Evolutionary conservation across 2,888 invertebrate genomes (phyloP).

Genomic region (Maniola hyperantus): DNA sequence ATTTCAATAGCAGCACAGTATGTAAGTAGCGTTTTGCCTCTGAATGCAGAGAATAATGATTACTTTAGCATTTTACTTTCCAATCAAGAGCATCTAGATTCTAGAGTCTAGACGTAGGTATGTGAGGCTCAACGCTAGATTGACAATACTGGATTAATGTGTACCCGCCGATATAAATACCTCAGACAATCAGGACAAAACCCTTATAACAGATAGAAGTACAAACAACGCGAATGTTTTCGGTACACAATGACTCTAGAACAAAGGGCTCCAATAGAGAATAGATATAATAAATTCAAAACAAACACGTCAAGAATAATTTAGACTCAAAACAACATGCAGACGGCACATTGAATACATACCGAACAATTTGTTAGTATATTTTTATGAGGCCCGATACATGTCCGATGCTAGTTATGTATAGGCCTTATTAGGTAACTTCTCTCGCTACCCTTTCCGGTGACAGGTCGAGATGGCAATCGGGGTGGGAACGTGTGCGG

Average conservation of each 20-base stretch:
- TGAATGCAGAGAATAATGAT: too few species aligned
- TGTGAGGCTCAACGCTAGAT: neutral
- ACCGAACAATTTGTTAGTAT: constrained; percentile 9
- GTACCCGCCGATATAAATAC: constrained; percentile 36
- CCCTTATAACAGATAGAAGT: constrained; percentile 52
- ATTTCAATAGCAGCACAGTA: too few species aligned
- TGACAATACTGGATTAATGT: neutral
- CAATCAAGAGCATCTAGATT: too few species aligned
- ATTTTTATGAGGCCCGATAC: constrained; percentile 5
- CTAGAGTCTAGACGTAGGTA: too few species aligned
- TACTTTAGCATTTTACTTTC: too few species aligned
- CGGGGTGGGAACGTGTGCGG: too few species aligned
- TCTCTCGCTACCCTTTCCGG: too few species aligned
- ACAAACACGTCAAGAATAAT: constrained; percentile 70
- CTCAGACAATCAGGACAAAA: constrained; percentile 44
- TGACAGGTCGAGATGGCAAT: too few species aligned
- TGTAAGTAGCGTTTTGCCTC: too few species aligned
- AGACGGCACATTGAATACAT: constrained; percentile 23
- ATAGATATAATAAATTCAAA: constrained; percentile 68
- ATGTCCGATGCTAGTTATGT: neutral
- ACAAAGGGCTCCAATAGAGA: constrained; percentile 76
- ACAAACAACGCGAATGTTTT: constrained; percentile 68
- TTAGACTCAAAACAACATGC: constrained; percentile 44
- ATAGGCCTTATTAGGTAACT: neutral
- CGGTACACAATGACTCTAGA: constrained; percentile 66